Evolutionary conservation across 2,797 vertebrate species (phyloP), one percentile per base, ranked within the genome.

Genomic region (Hephaestus fuliginosus): DNA sequence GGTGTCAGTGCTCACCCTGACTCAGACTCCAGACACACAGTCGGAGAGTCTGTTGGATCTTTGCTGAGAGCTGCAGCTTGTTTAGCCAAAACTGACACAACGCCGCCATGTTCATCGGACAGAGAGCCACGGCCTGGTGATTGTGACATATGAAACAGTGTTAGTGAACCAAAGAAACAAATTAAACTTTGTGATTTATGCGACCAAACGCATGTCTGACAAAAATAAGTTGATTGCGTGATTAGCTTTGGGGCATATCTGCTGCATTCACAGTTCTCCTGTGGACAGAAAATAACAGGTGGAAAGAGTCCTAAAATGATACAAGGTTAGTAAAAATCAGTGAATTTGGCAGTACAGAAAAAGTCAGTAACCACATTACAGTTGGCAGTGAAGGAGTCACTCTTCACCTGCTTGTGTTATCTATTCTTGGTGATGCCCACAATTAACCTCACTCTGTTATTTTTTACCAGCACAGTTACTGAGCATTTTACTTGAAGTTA

Each of bases 1-100:
- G 33, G 9, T 14, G 66, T 62, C 13, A 5, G 20, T 2, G 33
- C 96, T 97, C 90, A 99, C 98, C 98, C 98, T 0, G 92, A 96
- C 80, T 99, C 97, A 0, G 97, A 98, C 90, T 99, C 98, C 90
- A 99, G 92, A 80, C 98, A 99, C 76, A 99, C 97, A 30, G 98
- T 97, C 0, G 98, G 97, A 0, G 92, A 91, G 76, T 99, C 98
- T 0, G 98, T 98, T 0, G 96, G 96, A 91, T 99, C 98, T 15
- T 95, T 95, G 57, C 94, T 97, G 33, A 99, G 95, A 86, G 96
- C 96, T 61, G 96, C 96, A 48, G 98, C 98, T 86, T 99, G 97
- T 89, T 96, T 97, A 60, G 97, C 96, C 22, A 99, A 93, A 70
- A 99, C 97, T 0, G 98, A 99, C 84, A 99, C 96, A 43, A 99